A percentile compares a stretch with the other conserved stretches of the same genome.
Conservation (phyloP, 2,888 invertebrate genomes). For the Melanostoma scalare region DNA sequence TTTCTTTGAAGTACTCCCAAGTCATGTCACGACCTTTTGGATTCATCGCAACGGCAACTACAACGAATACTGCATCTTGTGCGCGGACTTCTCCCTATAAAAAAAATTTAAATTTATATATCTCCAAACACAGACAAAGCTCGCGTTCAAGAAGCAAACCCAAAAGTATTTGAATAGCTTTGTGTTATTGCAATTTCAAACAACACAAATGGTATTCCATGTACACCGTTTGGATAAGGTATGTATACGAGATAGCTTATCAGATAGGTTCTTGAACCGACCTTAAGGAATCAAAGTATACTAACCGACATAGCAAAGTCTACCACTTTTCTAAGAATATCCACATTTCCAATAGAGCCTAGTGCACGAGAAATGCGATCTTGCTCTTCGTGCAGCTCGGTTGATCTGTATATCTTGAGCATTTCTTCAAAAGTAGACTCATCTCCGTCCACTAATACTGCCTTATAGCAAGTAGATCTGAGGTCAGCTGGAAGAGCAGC, state of each 20-base stretch:
- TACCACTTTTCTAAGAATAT: constrained; percentile 88
- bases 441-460: constrained; percentile 89
- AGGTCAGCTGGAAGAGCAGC: constrained; percentile 91
- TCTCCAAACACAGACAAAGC: neutral
- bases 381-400: constrained; percentile 96
- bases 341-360: constrained; percentile 89
- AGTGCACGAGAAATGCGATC: constrained; percentile 93
- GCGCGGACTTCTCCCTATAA: constrained; percentile 92
- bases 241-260: too few species aligned
- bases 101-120: constrained; percentile 12
- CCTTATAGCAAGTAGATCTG: constrained; percentile 92
- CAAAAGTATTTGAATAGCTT: too few species aligned
- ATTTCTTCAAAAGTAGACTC: constrained; percentile 89
- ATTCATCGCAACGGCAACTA: constrained; percentile 92
- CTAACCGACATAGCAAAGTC: constrained; percentile 92
- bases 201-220: too few species aligned
- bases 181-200: too few species aligned
- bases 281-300: constrained; percentile 60
- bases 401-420: constrained; percentile 90
- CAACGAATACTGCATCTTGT: constrained; percentile 95
- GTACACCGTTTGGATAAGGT: too few species aligned
- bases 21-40: constrained; percentile 92
- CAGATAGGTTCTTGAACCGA: too few species aligned
- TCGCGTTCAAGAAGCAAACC: too few species aligned
- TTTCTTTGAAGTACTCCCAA: constrained; percentile 95